A percentile compares a stretch with the other conserved stretches of the same genome.
Evolutionary conservation across 2,888 invertebrate genomes (phyloP).

Genomic region (Nymphalis polychloros): DNA sequence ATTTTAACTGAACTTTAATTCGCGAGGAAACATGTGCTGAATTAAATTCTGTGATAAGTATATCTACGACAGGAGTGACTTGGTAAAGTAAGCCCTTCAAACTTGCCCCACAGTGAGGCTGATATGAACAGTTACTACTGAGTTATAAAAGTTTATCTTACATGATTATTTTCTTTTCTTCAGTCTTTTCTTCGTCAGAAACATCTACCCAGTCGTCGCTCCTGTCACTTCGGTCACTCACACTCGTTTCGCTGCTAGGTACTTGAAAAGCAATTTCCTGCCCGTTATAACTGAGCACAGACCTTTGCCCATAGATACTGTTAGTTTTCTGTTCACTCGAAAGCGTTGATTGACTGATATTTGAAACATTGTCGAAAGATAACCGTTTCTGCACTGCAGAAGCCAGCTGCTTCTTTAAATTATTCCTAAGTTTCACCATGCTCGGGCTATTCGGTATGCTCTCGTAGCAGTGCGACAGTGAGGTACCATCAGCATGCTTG

Average conservation of each 20-base stretch:
- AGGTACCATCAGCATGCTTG: conserved; percentile 76
- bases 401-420: conserved; percentile 62
- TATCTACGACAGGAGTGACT: too few relatives aligned
- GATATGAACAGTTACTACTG: not conserved
- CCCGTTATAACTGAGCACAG: conserved; percentile 74
- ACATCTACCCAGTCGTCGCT: conserved; percentile 87
- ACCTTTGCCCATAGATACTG: conserved; percentile 82
- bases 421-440: conserved; percentile 69
- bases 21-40: too few relatives aligned
- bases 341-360: conserved; percentile 77
- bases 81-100: too few relatives aligned
- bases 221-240: conserved; percentile 82
- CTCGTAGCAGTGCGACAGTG: conserved; percentile 83
- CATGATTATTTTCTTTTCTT: conserved; percentile 80
- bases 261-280: conserved; percentile 78
- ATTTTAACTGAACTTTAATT: too few relatives aligned
- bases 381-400: conserved; percentile 69
- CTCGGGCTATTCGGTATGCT: conserved; percentile 80
- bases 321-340: conserved; percentile 84
- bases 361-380: conserved; percentile 75
- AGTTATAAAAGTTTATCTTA: conserved; percentile 60
- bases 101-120: too few relatives aligned
- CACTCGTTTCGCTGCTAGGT: conserved; percentile 81
- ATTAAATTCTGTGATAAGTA: too few relatives aligned
- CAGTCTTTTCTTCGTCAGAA: conserved; percentile 80